Conservation (phyloP, 2,113 vertebrate species). For the Limanda limanda region DNA sequence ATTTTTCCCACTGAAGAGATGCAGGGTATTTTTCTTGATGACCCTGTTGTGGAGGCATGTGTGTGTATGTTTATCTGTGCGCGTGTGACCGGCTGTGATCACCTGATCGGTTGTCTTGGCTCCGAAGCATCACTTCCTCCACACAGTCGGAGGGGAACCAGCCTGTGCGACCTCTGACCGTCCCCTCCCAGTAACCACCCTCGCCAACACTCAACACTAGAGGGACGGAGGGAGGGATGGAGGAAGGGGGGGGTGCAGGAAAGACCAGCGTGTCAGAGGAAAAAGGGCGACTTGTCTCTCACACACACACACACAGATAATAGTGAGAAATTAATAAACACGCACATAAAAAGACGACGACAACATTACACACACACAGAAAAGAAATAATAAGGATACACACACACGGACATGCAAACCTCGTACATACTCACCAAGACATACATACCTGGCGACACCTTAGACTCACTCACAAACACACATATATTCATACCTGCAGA, state of each 20-base stretch:
- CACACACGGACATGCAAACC: slow-evolving; percentile 71
- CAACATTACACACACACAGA: slow-evolving; percentile 38
- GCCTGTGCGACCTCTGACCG: slow-evolving; percentile 89
- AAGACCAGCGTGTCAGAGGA: slow-evolving; percentile 43
- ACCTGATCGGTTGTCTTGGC: slow-evolving; percentile 91
- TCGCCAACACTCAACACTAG: slow-evolving; percentile 92
- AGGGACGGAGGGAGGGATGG: slow-evolving; percentile 10
- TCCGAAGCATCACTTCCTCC: slow-evolving; percentile 90
- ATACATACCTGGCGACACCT: slow-evolving; percentile 80
- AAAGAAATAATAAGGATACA: slow-evolving; percentile 38
- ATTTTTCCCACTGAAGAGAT: too few species aligned
- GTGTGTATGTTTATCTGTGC: slow-evolving; percentile 1
- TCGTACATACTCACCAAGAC: slow-evolving; percentile 78
- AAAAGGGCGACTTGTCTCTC: neutral
- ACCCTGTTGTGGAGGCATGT: too few species aligned
- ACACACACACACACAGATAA: slow-evolving; percentile 12
- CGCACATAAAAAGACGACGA: slow-evolving; percentile 27
- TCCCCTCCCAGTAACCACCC: slow-evolving; percentile 95
- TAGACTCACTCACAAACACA: slow-evolving; percentile 81
- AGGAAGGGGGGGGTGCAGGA: slow-evolving; percentile 3
- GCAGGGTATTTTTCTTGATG: too few species aligned
- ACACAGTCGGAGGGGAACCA: slow-evolving; percentile 96
- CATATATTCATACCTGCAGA: slow-evolving; percentile 81
- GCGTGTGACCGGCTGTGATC: neutral
- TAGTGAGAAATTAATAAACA: slow-evolving; percentile 37